Base-by-base conservation (phyloP, 2,888 invertebrate species). In the Diarsia brunnea region DNA sequence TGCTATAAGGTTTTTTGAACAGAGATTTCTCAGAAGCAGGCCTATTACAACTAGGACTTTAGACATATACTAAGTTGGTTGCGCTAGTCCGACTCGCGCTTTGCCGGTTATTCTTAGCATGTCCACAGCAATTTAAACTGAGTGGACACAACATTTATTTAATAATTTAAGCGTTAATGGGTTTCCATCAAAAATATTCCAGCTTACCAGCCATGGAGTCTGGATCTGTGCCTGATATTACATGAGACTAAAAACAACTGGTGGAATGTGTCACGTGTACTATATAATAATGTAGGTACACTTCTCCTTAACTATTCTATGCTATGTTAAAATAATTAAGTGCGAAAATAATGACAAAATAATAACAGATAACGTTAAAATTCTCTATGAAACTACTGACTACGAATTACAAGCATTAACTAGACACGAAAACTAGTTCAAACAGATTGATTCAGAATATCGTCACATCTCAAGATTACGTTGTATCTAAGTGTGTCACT, bases 401-500 rank as follows among this genome's bases (percentile, higher is more conserved):
- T n/a, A 53, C 45, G 53, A 73, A 70, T 69, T 73, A 75, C 73
- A 72, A 73, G 70, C 38, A 78, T 68, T 66, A 80, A 61, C 78
- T 66, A 58, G 19, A 70, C 71, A 68, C 47, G 61, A 55, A 60
- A 76, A 75, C 75, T 85, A 75, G 66, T 81, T 77, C 80, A 77
- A 87, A 75, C 77, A 75, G 79, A 87, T 87, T 85, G 87, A 87
- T 87, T 83, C 81, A 61, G 64, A 88, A 86, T 83, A 84, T 80
- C 78, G 71, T 85, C 88, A 84, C 86, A 87, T 84, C 84, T 84
- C 78, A 63, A 69, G 79, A 87, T 85, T 79, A 87, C 75, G 51
- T 71, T 82, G 87, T 89, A 87, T 87, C 85, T 75, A 87, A 88
- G 89, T 87, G 87, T 88, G 86, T 86, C 87, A 84, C 88, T 86